Base-by-base conservation (phyloP, 2,113 vertebrate genomes). In the Athene cunicularia region DNA sequence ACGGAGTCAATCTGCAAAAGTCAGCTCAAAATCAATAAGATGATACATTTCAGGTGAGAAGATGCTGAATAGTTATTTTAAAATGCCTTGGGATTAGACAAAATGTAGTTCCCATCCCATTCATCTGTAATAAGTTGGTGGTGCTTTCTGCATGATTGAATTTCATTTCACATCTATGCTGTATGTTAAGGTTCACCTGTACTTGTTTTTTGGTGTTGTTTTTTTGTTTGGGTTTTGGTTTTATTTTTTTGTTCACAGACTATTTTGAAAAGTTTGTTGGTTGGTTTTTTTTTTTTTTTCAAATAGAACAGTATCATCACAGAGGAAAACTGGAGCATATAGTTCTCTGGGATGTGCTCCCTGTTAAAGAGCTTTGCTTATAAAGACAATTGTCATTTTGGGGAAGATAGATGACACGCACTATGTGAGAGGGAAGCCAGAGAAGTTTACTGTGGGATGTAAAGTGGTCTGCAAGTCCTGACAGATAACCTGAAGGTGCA, bases 71-170 rank as follows among this genome's bases (percentile, higher is more conserved):
- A 67, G 81, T 80, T 97, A 80, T 91, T 93, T 88, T 95, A 41
- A 93, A 97, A 91, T 82, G 81, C 63, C 81, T 88, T 83, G 84
- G 86, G 94, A 96, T 94, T 90, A 96, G 71, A 83, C 17, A 94
- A 96, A 96, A 94, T 80, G 77, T 93, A 96, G 89, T 96, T 97
- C 86, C 86, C 81, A 83, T 56, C 85, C 81, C 35, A 86, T 95
- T 91, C 77, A 82, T 87, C 73, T 96, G 19, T 58, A 94, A 68
- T 88, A 94, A 86, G 79, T 60, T 26, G 8, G 41, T 58, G 94
- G 74, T 10, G 56, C 71, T 96, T 96, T 95, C 93, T 96, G 77
- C 93, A 77, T 94, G 95, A 91, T 26, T 94, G 86, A 90, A 80
- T 90, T 95, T 92, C 81, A 90, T 91, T 96, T 94, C 80, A 49